Base-by-base conservation (phyloP, 2,113 vertebrate species). In the Orthonyx spaldingii region DNA sequence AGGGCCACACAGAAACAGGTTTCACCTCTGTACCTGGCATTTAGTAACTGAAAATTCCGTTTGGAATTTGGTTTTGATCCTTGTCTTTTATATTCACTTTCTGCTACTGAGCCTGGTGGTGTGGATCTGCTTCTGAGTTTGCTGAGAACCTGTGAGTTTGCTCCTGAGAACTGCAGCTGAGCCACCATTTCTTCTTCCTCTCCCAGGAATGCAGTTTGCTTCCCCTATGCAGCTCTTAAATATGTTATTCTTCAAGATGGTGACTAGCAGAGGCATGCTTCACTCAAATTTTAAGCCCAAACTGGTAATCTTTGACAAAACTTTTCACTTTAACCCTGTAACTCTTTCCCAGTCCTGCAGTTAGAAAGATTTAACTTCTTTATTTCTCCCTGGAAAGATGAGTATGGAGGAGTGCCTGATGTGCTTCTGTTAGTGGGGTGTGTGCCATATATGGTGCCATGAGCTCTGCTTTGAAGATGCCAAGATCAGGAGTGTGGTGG, bases 51-150 rank as follows among this genome's bases (percentile, higher is more conserved):
- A 46, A n/a, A 55, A 42, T 49, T 44, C 20, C 11, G 1, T 57
- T 66, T 23, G 23, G 55, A 17, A 7, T 28, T 70, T 0, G 1
- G 6, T 61, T 92, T 69, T 61, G 13, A 26, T 57, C 20, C 6
- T 64, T 4, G 1, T 35, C 8, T 50, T 21, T 47, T 41, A 2
- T 30, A 3, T 28, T 87, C 12, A 1, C 15, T 42, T 66, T n/a
- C 13, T 76, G 0, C 28, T 24, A 1, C 47, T 7, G 16, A 23
- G 19, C 14, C 61, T 30, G 55, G 21, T 28, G n/a, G 3, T 46
- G 30, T 41, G 33, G 19, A n/a, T 75, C 46, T 66, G 28, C 39
- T 63, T 32, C 50, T 46, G 33, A 44, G 27, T 37, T 39, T 35
- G 13, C 24, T 79, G 52, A 59, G 44, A 57, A 57, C 42, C 32